A percentile compares a stretch with the other conserved stretches of the same genome.
phyloP scores from a whole-genome alignment of 2,113 vertebrate species.

The Nyctereutes procyonoides region DNA sequence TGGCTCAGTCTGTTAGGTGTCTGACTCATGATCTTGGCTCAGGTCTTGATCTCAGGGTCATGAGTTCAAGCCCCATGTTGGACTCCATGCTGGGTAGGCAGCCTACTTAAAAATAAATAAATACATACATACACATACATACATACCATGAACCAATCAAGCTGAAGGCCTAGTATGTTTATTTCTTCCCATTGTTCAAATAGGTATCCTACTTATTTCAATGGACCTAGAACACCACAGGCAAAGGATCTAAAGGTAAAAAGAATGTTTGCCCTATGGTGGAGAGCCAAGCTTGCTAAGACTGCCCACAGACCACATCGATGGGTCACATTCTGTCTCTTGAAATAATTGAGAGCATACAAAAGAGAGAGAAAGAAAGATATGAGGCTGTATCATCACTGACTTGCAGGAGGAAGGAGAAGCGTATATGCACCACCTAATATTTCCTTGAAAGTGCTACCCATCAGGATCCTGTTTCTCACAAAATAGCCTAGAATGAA shows the following conservation, averaged over 20 bases:
- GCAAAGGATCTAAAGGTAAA: background rate
- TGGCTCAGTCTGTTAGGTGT: background rate
- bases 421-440: background rate
- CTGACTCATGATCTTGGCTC: background rate
- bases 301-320: background rate
- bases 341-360: background rate
- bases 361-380: background rate
- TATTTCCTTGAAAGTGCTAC: background rate
- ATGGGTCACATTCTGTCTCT: background rate
- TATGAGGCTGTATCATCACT: background rate
- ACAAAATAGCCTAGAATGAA: background rate
- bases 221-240: background rate
- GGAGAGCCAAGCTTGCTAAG: background rate
- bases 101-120: background rate
- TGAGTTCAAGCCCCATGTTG: background rate
- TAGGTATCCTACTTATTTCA: background rate
- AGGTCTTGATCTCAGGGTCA: background rate
- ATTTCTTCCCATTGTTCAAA: background rate
- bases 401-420: background rate
- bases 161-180: background rate
- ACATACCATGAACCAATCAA: background rate
- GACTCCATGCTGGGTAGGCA: background rate
- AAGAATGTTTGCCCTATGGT: background rate
- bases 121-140: background rate
- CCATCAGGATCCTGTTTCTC: background rate